Evolutionary conservation across 1,140 invertebrate species (phyloP), one percentile per base, ranked within the genome.

Genomic region (Panagrolaimus sp.): DNA sequence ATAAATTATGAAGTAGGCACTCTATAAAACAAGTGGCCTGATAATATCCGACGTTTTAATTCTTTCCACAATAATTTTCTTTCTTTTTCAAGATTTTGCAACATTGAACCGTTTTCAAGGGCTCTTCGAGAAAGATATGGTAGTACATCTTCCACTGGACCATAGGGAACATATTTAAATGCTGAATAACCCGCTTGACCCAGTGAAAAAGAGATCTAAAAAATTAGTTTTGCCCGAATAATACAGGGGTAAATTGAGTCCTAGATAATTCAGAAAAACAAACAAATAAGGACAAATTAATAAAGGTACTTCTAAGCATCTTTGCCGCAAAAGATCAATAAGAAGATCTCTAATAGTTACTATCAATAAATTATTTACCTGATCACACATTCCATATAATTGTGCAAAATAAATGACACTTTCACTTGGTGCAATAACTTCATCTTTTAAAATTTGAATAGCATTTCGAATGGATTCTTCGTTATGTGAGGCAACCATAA

Each of bases 401-500:
- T 98, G 96, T 11, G 93, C 95, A 85, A 98, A 98, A 85, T 93
- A 97, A 69, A 98, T 93, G 8, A 96, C 90, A 84, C 91, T 90
- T 80, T 96, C 92, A 71, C 90, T 89, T 0, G 92, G 92, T 68
- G 88, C 88, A 78, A 97, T 91, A 62, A 89, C 89, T 78, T 91
- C 89, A 83, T 94, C 90, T 81, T 93, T 90, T 93, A 97, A 97
- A 38, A 83, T 45, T 57, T 79, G 67, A 14, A 97, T 92, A 57
- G 93, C 91, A 84, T 91, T 94, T 70, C 93, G 89, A 5, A 98
- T 91, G 0, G 94, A 96, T 83, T 96, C 90, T 86, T 97, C 94
- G 84, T 98, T 98, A 85, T 98, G 96, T 13, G 91, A 94, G n/a
- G 95, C 96, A 45, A 96, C 90, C 94, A 97, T 98, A 68, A 97